Evolutionary conservation across 2,797 vertebrate genomes (phyloP), one percentile per base, ranked within the genome.

Genomic region (Sylvia borin): DNA sequence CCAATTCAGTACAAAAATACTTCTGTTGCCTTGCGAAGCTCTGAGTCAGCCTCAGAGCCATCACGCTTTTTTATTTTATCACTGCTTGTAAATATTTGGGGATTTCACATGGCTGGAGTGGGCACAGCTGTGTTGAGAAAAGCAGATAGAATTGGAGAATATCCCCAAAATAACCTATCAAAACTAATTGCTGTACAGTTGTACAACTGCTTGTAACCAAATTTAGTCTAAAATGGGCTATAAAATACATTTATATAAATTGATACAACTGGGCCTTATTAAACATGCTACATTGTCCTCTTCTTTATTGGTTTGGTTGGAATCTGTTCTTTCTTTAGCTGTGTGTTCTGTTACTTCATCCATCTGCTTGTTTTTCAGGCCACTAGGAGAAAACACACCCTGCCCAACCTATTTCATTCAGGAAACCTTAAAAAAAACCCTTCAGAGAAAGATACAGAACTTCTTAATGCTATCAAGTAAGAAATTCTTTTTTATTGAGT

Each of bases 381-480:
- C 50, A 95, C 98, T 82, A 98, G 97, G 96, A 98, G 98, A 97
- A 99, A 98, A 89, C 98, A 98, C 80, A 70, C 86, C 26, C 92
- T 98, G 88, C 98, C 98, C 47, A 99, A 99, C 97, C 99, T 98
- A 1, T 99, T 99, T 97, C 97, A 99, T 93, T 97, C 99, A 92
- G 99, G 98, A 86, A 98, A 97, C 40, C 91, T 98, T 95, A 99
- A 97, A 98, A 99, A 98, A 96, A 98, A 97, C 53, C 96, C 99
- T 96, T 98, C 98, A 16, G 99, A 99, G 90, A 97, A 97, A 92
- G 99, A 99, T 92, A 91, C 98, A 1, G 98, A 99, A 95, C 96
- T 98, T 92, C 98, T 98, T 90, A 98, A 97, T 84, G 97, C 97
- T 92, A 91, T 98, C 90, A 99, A 98, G 99, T 99, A 97, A 98